Percentiles rank a stretch among this genome's conserved stretches.
Evolutionary conservation across 2,797 vertebrate genomes (phyloP).

Genomic region (Nannoperca obscura): DNA sequence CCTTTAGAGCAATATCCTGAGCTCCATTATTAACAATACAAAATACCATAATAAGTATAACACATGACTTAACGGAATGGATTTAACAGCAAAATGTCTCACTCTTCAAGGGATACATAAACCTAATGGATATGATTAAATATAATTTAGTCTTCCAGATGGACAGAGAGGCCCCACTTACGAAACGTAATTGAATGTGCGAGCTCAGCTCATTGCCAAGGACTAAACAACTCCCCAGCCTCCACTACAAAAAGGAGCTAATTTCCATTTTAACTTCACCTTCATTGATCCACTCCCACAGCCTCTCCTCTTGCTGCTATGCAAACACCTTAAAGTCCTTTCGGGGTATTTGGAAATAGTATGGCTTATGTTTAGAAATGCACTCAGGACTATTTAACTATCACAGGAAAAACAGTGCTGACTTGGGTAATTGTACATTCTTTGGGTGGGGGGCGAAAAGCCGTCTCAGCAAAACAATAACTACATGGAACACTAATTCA

Average conservation of each 20-base stretch:
- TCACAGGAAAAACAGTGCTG: background rate
- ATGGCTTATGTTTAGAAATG: background rate
- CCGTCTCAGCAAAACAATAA: slow-evolving; percentile 20
- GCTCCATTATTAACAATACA: slow-evolving; percentile 46
- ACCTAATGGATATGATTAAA: slow-evolving; percentile 79
- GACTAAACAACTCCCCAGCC: slow-evolving; percentile 74
- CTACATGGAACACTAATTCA: slow-evolving; percentile 26
- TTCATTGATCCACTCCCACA: slow-evolving; percentile 66
- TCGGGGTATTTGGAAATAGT: slow-evolving; percentile 26
- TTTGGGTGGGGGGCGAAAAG: slow-evolving; percentile 17
- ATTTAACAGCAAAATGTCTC: slow-evolving; percentile 62
- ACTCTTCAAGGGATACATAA: slow-evolving; percentile 68
- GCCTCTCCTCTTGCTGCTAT: slow-evolving; percentile 20
- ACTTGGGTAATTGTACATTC: slow-evolving; percentile 6
- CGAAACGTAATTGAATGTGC: slow-evolving; percentile 77
- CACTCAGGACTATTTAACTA: slow-evolving; percentile 11
- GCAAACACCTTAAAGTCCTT: slow-evolving; percentile 29
- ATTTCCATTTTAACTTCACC: slow-evolving; percentile 77
- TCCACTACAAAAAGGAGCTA: slow-evolving; percentile 66
- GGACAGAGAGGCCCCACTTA: slow-evolving; percentile 67
- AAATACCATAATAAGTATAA: slow-evolving; percentile 44
- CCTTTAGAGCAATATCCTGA: slow-evolving; percentile 18
- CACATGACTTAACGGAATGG: slow-evolving; percentile 49
- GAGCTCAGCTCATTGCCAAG: slow-evolving; percentile 72
- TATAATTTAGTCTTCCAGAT: slow-evolving; percentile 78